Percentiles rank a stretch among this genome's conserved stretches.
Evolutionary conservation across 1,140 invertebrate species (phyloP).

Genomic region (Belonocnema kinseyi): DNA sequence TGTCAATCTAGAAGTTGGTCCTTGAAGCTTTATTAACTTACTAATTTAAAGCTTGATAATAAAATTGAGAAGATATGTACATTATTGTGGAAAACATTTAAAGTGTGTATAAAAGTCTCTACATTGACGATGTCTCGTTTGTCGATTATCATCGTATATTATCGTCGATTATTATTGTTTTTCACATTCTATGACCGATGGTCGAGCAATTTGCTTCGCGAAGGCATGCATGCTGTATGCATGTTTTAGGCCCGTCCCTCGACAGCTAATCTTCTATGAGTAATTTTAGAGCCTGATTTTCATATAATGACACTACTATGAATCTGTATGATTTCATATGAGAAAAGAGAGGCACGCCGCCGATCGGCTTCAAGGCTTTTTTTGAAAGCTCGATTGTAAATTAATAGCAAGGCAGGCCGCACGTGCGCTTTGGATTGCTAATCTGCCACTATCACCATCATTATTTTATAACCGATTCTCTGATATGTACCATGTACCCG

Average conservation of each 20-base stretch:
- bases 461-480: slow-evolving; percentile 25
- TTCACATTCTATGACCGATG: slow-evolving; percentile 2
- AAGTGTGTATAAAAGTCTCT: too few relatives aligned
- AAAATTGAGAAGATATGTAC: too few relatives aligned
- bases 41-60: too few relatives aligned
- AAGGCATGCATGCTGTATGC: slow-evolving; percentile 41
- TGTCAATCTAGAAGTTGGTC: too few relatives aligned
- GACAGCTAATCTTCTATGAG: slow-evolving; percentile 55
- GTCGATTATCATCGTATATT: slow-evolving; percentile 10
- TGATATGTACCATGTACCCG: neutral
- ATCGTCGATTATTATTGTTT: slow-evolving; percentile 14
- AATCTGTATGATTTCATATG: slow-evolving; percentile 62
- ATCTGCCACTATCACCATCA: slow-evolving; percentile 46
- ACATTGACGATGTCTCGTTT: neutral
- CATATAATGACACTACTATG: slow-evolving; percentile 56
- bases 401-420: slow-evolving; percentile 53
- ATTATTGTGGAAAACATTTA: too few relatives aligned
- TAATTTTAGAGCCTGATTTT: slow-evolving; percentile 63
- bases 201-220: slow-evolving; percentile 38
- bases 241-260: slow-evolving; percentile 38
- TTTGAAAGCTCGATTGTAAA: slow-evolving; percentile 65
- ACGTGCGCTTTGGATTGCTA: slow-evolving; percentile 51
- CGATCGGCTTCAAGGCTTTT: slow-evolving; percentile 62
- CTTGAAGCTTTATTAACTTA: too few relatives aligned
- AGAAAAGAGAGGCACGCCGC: slow-evolving; percentile 51